phyloP scores from a whole-genome alignment of 2,797 vertebrate genomes.

The Liasis olivaceus region DNA sequence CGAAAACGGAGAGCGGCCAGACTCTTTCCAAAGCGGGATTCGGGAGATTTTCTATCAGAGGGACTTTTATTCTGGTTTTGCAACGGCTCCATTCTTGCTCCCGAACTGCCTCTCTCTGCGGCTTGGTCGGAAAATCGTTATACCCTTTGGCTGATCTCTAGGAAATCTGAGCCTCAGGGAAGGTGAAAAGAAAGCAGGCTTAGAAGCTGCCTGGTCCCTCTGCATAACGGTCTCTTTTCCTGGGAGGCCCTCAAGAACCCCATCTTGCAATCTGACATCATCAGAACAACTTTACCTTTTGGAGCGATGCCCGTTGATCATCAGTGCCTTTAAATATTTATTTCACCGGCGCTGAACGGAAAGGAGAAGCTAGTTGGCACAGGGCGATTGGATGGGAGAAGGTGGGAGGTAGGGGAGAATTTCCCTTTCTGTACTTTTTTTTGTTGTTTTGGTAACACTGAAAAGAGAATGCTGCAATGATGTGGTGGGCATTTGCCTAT shows the following conservation, averaged over 20 bases:
- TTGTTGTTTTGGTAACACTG: slow-evolving; percentile 11
- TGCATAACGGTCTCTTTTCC: slow-evolving; percentile 65
- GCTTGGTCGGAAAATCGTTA: slow-evolving; percentile 32
- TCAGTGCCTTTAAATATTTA: slow-evolving; percentile 68
- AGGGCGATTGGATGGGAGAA: slow-evolving; percentile 1
- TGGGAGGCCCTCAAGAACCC: slow-evolving; percentile 42
- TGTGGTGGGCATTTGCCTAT: slow-evolving; percentile 54
- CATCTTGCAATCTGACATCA: slow-evolving; percentile 66
- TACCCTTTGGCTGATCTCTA: slow-evolving; percentile 40
- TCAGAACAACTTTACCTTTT: slow-evolving; percentile 56
- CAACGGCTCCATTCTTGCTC: slow-evolving; percentile 36
- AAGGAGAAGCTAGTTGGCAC: slow-evolving; percentile 21
- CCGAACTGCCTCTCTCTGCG: neutral
- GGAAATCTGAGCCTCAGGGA: slow-evolving; percentile 42
- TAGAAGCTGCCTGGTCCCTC: slow-evolving; percentile 15
- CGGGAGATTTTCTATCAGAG: neutral
- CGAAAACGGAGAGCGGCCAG: neutral
- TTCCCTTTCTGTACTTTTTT: neutral
- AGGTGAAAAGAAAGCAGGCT: slow-evolving; percentile 38
- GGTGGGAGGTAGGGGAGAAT: neutral
- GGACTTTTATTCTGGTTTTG: slow-evolving; percentile 14
- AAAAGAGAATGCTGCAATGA: slow-evolving; percentile 31
- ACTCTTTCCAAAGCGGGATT: neutral
- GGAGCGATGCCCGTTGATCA: slow-evolving; percentile 59
- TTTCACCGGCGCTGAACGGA: slow-evolving; percentile 41